Base-by-base conservation (phyloP, 2,797 vertebrate species). In the Sus cebifrons region DNA sequence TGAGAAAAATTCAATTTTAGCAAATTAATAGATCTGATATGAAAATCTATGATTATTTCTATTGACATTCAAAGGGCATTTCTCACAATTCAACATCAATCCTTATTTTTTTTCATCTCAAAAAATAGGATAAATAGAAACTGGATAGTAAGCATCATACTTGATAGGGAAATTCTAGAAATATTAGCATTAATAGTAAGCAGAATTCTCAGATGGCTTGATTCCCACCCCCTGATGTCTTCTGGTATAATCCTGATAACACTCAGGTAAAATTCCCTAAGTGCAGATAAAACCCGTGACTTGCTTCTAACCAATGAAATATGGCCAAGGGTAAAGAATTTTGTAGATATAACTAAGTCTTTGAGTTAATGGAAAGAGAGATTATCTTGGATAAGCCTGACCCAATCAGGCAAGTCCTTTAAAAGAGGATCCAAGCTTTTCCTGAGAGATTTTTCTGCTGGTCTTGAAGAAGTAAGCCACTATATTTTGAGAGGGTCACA, bases 1-100 rank as follows among this genome's bases (percentile, higher is more conserved):
- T 25, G 62, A 81, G 68, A n/a, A 89, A 82, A 60, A 86, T n/a
- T 90, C 25, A 83, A 3, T 86, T n/a, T 82, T 49, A 82, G 15
- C 32, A 77, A 73, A 70, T 95, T 56, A 70, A 82, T 71, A 93
- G 32, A 64, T 11, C 15, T 58, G 82, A 85, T 23, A 3, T 84
- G 65, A 87, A 79, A 83, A 85, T 16, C 49, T 68, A 21, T 67
- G 32, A 56, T 79, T 79, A 68, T 79, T 88, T 91, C 52, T 91
- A 0, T 81, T 25, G 58, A 60, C 13, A 56, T 56, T 68, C n/a
- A 81, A 85, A 85, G 74, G 14, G n/a, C 54, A 73, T 70, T 82
- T 95, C 70, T 83, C 27, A 40, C 20, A 75, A 49, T 64, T 84
- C 25, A 79, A 32, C 23, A 74, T n/a, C 40, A 21, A 54, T 54